phyloP scores from a whole-genome alignment of 2,797 vertebrate species.

The Cryptoblepharus egeriae region DNA sequence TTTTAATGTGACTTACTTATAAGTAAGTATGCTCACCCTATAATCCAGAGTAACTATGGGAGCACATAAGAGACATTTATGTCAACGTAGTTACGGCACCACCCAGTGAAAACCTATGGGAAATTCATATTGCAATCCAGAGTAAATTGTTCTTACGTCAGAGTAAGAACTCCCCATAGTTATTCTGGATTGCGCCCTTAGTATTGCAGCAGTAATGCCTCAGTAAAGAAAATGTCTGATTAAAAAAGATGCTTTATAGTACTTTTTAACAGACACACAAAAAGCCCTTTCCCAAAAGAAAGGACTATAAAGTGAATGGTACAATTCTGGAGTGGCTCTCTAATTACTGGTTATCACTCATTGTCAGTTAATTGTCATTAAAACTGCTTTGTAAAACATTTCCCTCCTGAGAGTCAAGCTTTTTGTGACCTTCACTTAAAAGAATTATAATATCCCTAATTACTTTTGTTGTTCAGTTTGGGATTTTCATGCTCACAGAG shows the following conservation, averaged over 20 bases:
- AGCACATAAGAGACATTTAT: too few relatives aligned
- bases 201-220: slow-evolving; percentile 2
- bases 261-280: slow-evolving; percentile 34
- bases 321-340: slow-evolving; percentile 44
- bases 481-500: background rate
- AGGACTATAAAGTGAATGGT: slow-evolving; percentile 32
- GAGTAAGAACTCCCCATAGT: too few relatives aligned
- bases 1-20: background rate
- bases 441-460: slow-evolving; percentile 44
- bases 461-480: background rate
- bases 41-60: too few relatives aligned
- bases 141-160: too few relatives aligned
- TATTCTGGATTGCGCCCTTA: too few relatives aligned
- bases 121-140: too few relatives aligned
- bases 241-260: slow-evolving; percentile 41
- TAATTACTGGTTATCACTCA: slow-evolving; percentile 61
- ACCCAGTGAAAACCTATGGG: too few relatives aligned
- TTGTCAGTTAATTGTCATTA: slow-evolving; percentile 74
- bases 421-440: slow-evolving; percentile 53
- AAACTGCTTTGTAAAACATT: slow-evolving; percentile 50
- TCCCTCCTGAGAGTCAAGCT: slow-evolving; percentile 47
- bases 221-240: slow-evolving; percentile 42
- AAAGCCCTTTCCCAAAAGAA: background rate
- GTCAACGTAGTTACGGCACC: too few relatives aligned
- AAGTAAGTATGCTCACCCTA: background rate